Evolutionary conservation across 2,888 invertebrate species (phyloP).

Genomic region (Poecilobothrus nobilitatus): DNA sequence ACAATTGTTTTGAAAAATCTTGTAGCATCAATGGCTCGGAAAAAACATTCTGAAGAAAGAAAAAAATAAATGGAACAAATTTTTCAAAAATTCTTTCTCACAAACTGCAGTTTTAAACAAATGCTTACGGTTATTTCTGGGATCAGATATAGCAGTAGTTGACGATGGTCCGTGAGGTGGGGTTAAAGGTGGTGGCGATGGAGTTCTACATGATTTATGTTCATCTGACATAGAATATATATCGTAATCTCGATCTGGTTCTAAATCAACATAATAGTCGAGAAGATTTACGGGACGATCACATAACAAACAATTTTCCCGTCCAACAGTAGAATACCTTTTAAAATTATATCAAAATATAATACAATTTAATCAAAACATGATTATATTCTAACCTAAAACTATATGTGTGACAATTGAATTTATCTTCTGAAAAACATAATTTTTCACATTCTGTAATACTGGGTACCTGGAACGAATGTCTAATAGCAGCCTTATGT

Average conservation of each 20-base stretch:
- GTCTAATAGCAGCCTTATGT: constrained; percentile 57
- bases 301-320: constrained; percentile 70
- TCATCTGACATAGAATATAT: constrained; percentile 66
- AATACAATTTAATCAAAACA: not conserved
- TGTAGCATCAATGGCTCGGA: constrained; percentile 67
- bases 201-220: constrained; percentile 44
- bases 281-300: constrained; percentile 60
- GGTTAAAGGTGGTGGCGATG: constrained; percentile 23
- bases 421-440: constrained; percentile 62
- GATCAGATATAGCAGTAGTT: constrained; percentile 43
- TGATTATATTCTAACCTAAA: constrained; percentile 48
- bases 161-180: constrained; percentile 29
- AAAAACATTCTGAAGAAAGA: constrained; percentile 68
- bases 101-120: not conserved
- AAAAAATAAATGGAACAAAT: no score
- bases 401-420: constrained; percentile 67
- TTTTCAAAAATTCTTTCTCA: no score
- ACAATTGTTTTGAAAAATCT: constrained; percentile 56
- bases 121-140: constrained; percentile 34
- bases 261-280: constrained; percentile 63
- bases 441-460: constrained; percentile 69
- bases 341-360: constrained; percentile 16
- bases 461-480: constrained; percentile 55
- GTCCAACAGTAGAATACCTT: constrained; percentile 40
- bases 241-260: constrained; percentile 67